Evolutionary conservation across 35 echinoderm and acorn worm species (phyloP).

Genomic region (Ptychodera flava): DNA sequence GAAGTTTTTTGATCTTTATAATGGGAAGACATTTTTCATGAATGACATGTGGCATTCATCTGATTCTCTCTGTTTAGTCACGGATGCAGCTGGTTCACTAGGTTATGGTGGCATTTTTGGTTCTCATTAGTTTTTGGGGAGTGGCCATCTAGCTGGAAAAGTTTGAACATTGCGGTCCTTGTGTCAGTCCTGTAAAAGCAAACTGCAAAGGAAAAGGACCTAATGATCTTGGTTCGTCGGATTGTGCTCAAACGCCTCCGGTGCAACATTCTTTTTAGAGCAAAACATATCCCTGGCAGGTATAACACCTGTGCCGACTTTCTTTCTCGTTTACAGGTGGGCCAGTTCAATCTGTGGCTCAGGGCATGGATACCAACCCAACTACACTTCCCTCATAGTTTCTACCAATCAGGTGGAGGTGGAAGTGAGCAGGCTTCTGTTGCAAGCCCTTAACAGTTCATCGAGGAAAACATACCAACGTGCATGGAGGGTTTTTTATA

Average conservation of each 20-base stretch:
- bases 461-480: not conserved
- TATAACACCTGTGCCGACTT: not conserved
- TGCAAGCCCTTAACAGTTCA: not conserved
- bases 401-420: not conserved
- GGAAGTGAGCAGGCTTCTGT: not conserved
- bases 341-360: not conserved
- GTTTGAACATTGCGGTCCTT: not conserved
- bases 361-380: not conserved
- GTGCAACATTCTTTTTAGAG: not conserved
- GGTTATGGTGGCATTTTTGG: constrained; percentile 4
- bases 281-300: not conserved
- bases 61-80: not conserved
- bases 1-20: not conserved
- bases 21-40: constrained; percentile 8
- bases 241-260: not conserved
- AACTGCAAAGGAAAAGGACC: not conserved
- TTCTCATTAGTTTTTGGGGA: not conserved
- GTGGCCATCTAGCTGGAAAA: not conserved
- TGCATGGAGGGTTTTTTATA: not conserved
- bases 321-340: not conserved
- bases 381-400: not conserved
- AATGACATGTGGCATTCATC: not conserved
- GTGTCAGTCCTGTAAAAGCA: not conserved
- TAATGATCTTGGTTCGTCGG: not conserved
- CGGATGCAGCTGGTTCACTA: constrained; percentile 2